Percentiles rank a stretch among this genome's conserved stretches.
phyloP scores from a whole-genome alignment of 2,113 vertebrate species.

The Zonotrichia leucophrys region DNA sequence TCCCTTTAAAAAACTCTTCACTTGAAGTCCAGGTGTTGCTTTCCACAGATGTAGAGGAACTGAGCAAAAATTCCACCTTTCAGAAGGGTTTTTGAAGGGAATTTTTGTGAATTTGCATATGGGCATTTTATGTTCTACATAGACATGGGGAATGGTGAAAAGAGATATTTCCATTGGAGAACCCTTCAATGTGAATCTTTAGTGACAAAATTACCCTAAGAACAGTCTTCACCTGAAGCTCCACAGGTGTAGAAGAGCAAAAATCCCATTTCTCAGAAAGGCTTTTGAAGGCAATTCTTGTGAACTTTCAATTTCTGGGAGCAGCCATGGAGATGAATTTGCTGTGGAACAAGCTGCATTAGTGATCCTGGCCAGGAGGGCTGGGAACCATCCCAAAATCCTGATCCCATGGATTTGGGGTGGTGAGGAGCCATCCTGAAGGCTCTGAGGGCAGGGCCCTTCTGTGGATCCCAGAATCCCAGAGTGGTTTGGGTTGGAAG shows the following conservation, averaged over 20 bases:
- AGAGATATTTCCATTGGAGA: neutral
- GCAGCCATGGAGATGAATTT: neutral
- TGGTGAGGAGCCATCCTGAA: neutral
- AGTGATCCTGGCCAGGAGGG: neutral
- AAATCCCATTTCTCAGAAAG: rapidly evolving
- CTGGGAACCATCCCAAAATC: neutral
- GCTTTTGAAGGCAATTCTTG: neutral
- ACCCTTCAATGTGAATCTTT: neutral
- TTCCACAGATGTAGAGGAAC: rapidly evolving
- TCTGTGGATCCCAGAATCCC: neutral
- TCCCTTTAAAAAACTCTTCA: neutral
- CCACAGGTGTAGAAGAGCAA: neutral
- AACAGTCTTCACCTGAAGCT: neutral
- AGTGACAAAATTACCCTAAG: rapidly evolving
- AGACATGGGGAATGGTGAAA: neutral
- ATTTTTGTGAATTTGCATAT: neutral
- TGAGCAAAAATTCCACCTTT: rapidly evolving
- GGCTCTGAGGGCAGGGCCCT: neutral
- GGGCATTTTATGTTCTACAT: neutral
- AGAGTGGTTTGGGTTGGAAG: neutral
- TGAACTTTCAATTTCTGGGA: neutral
- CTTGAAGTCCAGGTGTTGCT: neutral
- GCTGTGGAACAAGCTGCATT: neutral
- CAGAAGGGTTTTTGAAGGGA: neutral
- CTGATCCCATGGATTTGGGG: neutral